Conservation (phyloP, 1,140 invertebrate genomes). For the Polypedilum pembai region DNA sequence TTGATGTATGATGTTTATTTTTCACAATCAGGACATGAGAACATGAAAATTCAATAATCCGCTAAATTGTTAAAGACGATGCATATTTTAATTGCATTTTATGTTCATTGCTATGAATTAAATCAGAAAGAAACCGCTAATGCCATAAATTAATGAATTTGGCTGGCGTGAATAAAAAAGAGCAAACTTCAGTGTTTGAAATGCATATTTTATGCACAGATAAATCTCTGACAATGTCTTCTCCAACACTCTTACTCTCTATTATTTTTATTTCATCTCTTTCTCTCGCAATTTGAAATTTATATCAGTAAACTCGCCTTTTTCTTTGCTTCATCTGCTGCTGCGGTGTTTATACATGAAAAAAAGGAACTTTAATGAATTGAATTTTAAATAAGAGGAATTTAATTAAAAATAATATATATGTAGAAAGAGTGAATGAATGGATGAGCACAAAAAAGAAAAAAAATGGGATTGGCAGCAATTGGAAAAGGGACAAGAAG, state of each 20-base stretch:
- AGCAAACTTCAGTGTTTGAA: background rate
- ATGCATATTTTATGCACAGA: background rate
- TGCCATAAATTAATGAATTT: conserved; percentile 7
- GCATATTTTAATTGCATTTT: conserved; percentile 11
- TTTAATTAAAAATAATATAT: conserved; percentile 19
- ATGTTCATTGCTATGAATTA: background rate
- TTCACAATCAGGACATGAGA: too few species aligned
- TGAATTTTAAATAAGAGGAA: conserved; percentile 24
- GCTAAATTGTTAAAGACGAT: background rate
- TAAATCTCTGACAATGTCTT: conserved; percentile 17
- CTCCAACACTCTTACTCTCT: background rate
- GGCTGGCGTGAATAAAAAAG: background rate
- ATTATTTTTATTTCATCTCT: background rate
- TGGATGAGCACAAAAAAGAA: background rate
- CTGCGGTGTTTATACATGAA: background rate
- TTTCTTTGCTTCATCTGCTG: background rate
- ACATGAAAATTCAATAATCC: too few species aligned
- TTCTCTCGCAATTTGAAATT: conserved; percentile 21
- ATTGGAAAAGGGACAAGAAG: background rate
- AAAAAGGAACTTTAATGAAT: conserved; percentile 10
- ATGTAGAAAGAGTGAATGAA: background rate
- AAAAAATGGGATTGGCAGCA: conserved; percentile 15
- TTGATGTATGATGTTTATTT: too few species aligned
- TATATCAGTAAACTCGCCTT: background rate
- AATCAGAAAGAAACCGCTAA: background rate